Evolutionary conservation across 1,140 invertebrate genomes (phyloP).

Genomic region (Trissolcus basalis): DNA sequence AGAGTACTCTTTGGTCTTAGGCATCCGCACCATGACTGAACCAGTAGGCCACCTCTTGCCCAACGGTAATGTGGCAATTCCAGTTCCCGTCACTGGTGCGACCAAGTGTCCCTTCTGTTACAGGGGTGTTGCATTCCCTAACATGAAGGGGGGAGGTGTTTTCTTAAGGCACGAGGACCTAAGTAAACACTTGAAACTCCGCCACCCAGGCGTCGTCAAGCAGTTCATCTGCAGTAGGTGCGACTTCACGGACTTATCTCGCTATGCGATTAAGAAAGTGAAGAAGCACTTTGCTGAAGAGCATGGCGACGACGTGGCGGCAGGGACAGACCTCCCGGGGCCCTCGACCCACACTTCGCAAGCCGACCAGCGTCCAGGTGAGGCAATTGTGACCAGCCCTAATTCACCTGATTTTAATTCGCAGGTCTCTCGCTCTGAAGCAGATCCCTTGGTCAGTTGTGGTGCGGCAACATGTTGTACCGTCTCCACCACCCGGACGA

Average conservation of each 20-base stretch:
- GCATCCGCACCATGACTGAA: too few species aligned
- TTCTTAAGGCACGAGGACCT: background rate
- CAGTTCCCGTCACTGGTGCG: background rate
- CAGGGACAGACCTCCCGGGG: background rate
- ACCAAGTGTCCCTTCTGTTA: background rate
- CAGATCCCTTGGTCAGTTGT: background rate
- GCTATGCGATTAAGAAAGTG: too few species aligned
- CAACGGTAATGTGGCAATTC: background rate
- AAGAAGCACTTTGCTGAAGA: too few species aligned
- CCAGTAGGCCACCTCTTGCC: too few species aligned
- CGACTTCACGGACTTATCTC: too few species aligned
- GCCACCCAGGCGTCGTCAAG: too few species aligned
- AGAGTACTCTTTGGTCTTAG: background rate
- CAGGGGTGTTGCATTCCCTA: too few species aligned
- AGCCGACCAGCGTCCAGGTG: too few species aligned
- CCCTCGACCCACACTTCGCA: background rate
- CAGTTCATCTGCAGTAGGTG: too few species aligned
- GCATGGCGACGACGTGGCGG: too few species aligned
- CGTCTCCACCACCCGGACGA: background rate
- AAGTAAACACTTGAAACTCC: background rate
- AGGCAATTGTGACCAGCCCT: background rate
- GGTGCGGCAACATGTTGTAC: background rate
- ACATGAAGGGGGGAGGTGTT: background rate
- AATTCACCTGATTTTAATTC: background rate
- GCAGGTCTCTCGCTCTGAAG: background rate